Evolutionary conservation across 2,797 vertebrate species (phyloP).

Genomic region (Rhyacichthys aspro): DNA sequence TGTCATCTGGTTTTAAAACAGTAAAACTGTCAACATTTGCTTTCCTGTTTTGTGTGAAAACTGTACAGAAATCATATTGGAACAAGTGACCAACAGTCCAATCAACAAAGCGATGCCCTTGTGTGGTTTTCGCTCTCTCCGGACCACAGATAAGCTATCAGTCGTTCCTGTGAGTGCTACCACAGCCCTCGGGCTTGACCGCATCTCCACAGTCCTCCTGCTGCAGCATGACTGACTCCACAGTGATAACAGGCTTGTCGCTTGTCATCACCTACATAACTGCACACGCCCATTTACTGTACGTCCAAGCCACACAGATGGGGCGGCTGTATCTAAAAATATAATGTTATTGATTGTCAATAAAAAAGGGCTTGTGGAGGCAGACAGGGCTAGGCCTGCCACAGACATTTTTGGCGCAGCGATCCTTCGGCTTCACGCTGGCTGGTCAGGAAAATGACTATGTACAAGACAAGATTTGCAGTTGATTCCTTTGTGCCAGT

Average conservation of each 20-base stretch:
- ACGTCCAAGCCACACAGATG: not conserved
- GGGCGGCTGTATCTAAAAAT: constrained; percentile 36
- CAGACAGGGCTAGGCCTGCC: constrained; percentile 4
- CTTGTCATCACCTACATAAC: constrained; percentile 38
- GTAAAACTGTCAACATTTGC: not conserved
- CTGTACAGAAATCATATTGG: not conserved
- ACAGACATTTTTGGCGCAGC: not conserved
- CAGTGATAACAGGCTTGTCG: constrained; percentile 45
- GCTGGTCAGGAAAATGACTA: constrained; percentile 32
- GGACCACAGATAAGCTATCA: constrained; percentile 46
- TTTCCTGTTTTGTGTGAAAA: constrained; percentile 1
- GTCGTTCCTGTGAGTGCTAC: constrained; percentile 31
- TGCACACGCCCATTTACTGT: constrained; percentile 7
- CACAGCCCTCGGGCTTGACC: constrained; percentile 48
- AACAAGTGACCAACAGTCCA: constrained; percentile 6
- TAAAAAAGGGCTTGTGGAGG: constrained; percentile 7
- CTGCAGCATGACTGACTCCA: constrained; percentile 45
- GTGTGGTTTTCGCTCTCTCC: constrained; percentile 36
- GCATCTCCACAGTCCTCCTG: constrained; percentile 43
- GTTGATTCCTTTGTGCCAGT: constrained; percentile 26
- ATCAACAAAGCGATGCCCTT: constrained; percentile 9
- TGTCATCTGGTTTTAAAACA: no score
- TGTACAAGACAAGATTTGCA: constrained; percentile 24
- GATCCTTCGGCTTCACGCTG: constrained; percentile 33
- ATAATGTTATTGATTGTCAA: constrained; percentile 43